A percentile compares a stretch with the other conserved stretches of the same genome.
These are phyloP conservation scores for Macaca fascicularis DNA, from an alignment of 2,113 vertebrate species.

Conservation along the genomic window T2T-MFA8v1.1 NC_088380.1:113887501-113888000, in stretches of 20 bases:
- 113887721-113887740: not conserved
- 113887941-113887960: not conserved
- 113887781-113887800: not conserved
- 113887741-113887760: not conserved
- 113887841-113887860: not conserved
- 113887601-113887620: not conserved
- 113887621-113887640: not conserved
- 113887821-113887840: not conserved
- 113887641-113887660: not conserved
- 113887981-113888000: not conserved
- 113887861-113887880: not conserved
- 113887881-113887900: not conserved
- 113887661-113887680: not conserved
- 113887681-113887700: not conserved
- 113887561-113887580: not conserved
- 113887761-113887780: constrained; percentile 13
- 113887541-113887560: not conserved
- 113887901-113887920: accelerated
- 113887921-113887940: not conserved
- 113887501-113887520: not conserved
- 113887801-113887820: not conserved
- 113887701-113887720: not conserved
- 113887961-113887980: not conserved
- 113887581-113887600: not conserved
- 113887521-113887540: not conserved